Conservation (phyloP, 2,888 invertebrate genomes). For the Thereva unica region DNA sequence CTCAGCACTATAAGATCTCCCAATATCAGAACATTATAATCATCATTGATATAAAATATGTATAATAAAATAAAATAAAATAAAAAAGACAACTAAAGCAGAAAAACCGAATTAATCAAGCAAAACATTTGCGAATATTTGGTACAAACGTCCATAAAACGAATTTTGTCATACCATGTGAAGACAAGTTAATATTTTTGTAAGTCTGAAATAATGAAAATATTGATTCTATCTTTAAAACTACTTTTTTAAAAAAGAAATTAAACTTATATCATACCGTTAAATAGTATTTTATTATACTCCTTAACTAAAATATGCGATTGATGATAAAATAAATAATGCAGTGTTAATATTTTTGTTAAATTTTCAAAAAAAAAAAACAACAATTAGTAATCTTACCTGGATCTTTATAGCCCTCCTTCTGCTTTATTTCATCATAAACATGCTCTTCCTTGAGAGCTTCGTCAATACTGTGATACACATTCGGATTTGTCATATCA, state of each 20-base stretch:
- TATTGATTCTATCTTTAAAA: no score
- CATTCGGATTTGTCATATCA: constrained; percentile 79
- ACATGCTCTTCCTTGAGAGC: constrained; percentile 78
- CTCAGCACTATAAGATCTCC: no score
- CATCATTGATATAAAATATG: no score
- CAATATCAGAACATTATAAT: no score
- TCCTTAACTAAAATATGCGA: constrained; percentile 23
- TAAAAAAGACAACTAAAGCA: no score
- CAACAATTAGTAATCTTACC: constrained; percentile 59
- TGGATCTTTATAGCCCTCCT: constrained; percentile 67
- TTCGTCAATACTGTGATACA: constrained; percentile 81
- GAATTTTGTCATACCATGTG: no score
- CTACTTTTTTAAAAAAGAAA: neutral
- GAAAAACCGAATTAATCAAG: no score
- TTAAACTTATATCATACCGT: constrained; percentile 21
- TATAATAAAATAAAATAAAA: no score
- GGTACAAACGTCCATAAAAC: no score
- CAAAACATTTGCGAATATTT: no score
- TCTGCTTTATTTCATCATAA: constrained; percentile 88
- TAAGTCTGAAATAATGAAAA: no score
- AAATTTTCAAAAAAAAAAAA: constrained; percentile 26
- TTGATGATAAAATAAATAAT: constrained; percentile 14
- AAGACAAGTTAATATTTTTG: no score
- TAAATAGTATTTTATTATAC: constrained; percentile 21
- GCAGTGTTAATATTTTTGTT: neutral